A percentile compares a stretch with the other conserved stretches of the same genome.
Conservation (phyloP, 30 jellyfish, hydroid and myxozoan genomes). For the Aurelia sp. region DNA sequence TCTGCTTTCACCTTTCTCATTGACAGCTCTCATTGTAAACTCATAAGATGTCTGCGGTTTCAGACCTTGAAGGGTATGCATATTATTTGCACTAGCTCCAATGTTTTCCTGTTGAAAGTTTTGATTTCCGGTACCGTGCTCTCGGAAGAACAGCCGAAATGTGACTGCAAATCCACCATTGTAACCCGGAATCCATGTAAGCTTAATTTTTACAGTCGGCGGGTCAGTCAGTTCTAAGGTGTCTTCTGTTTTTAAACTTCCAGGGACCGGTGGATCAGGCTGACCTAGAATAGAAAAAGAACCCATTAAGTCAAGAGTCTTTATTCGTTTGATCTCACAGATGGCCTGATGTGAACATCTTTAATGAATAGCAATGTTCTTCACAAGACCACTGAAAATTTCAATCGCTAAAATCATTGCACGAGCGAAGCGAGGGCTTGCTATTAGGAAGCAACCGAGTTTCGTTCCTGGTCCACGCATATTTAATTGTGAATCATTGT, state of each 20-base stretch:
- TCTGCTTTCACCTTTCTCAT: constrained; percentile 71
- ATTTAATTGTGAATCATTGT: too few relatives aligned
- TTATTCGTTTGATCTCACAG: too few relatives aligned
- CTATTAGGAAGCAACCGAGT: too few relatives aligned
- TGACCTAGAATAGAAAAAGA: constrained; percentile 36
- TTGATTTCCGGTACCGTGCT: constrained; percentile 10
- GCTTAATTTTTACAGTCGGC: constrained; percentile 73
- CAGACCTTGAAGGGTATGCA: constrained; percentile 45
- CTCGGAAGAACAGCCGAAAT: constrained; percentile 63
- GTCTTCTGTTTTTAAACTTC: constrained; percentile 59
- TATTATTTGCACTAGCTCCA: constrained; percentile 56
- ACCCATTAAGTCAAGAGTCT: too few relatives aligned
- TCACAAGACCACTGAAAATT: too few relatives aligned
- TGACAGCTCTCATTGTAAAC: constrained; percentile 70
- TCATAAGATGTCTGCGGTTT: constrained; percentile 61
- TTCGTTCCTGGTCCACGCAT: too few relatives aligned
- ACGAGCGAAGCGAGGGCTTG: too few relatives aligned
- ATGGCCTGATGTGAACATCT: too few relatives aligned
- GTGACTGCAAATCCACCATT: constrained; percentile 91
- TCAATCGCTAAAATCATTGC: too few relatives aligned
- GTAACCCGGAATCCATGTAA: constrained; percentile 88
- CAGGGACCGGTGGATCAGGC: constrained; percentile 88
- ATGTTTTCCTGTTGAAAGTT: constrained; percentile 42
- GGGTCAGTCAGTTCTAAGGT: constrained; percentile 87
- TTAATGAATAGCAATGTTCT: too few relatives aligned